Evolutionary conservation across 1,140 invertebrate species (phyloP).

Genomic region (Tenebrio molitor): DNA sequence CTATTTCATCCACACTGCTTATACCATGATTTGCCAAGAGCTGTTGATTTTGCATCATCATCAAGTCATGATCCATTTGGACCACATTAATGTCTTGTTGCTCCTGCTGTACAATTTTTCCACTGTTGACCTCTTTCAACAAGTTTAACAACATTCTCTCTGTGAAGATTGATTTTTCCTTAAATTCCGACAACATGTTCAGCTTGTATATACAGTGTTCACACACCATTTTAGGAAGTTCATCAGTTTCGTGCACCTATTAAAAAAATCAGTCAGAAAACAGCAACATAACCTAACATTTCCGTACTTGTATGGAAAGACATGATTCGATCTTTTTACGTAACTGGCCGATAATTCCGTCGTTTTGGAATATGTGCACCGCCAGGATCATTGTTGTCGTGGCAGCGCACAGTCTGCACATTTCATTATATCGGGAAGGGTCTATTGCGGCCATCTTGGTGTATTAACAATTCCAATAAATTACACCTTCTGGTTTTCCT

Average conservation of each 20-base stretch:
- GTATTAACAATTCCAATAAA: conserved; percentile 41
- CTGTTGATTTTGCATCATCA: conserved; percentile 61
- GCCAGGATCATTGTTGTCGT: conserved; percentile 71
- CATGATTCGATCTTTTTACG: conserved; percentile 74
- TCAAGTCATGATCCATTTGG: conserved; percentile 56
- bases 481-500: conserved; percentile 11
- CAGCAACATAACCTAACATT: conserved; percentile 37
- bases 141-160: conserved; percentile 71
- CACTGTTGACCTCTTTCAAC: conserved; percentile 66
- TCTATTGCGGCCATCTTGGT: conserved; percentile 60
- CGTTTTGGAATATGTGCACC: conserved; percentile 72
- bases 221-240: conserved; percentile 74
- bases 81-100: conserved; percentile 60
- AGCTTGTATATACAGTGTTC: conserved; percentile 73
- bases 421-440: conserved; percentile 62
- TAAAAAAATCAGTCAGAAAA: conserved; percentile 44
- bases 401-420: conserved; percentile 72
- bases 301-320: conserved; percentile 71
- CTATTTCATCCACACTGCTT: conserved; percentile 56
- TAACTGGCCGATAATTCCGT: conserved; percentile 71
- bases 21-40: conserved; percentile 55
- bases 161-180: conserved; percentile 71
- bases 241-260: conserved; percentile 73
- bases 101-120: conserved; percentile 58
- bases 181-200: conserved; percentile 73